Evolutionary conservation across 2,797 vertebrate species (phyloP).

Genomic region (Betta splendens): DNA sequence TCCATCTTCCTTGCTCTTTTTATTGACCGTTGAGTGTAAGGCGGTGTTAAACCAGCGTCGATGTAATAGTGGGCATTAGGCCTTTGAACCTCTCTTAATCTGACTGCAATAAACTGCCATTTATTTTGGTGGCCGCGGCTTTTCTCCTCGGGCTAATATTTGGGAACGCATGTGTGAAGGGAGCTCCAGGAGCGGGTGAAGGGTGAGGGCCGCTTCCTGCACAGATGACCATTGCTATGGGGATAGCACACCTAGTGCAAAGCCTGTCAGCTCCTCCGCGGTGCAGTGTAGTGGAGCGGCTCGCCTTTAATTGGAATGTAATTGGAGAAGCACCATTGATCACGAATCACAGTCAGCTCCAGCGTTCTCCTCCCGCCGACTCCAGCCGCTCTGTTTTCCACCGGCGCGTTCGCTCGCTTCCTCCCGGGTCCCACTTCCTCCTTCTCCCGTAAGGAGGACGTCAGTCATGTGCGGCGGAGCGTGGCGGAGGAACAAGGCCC

Average conservation of each 20-base stretch:
- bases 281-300: slow-evolving; percentile 36
- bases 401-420: slow-evolving; percentile 29
- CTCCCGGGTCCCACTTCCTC: slow-evolving; percentile 17
- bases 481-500: slow-evolving; percentile 77
- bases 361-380: slow-evolving; percentile 50
- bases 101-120: slow-evolving; percentile 77
- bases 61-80: slow-evolving; percentile 79
- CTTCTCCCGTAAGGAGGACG: slow-evolving; percentile 70
- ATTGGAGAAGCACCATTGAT: slow-evolving; percentile 79
- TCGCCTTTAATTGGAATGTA: slow-evolving; percentile 78
- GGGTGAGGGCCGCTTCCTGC: slow-evolving; percentile 19
- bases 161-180: slow-evolving; percentile 18
- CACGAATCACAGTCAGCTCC: slow-evolving; percentile 70
- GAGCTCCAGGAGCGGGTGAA: neutral
- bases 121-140: slow-evolving; percentile 50
- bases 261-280: slow-evolving; percentile 57
- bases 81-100: slow-evolving; percentile 78
- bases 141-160: slow-evolving; percentile 26
- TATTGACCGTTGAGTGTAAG: slow-evolving; percentile 78
- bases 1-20: slow-evolving; percentile 72
- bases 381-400: slow-evolving; percentile 49
- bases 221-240: slow-evolving; percentile 45
- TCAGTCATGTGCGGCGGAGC: slow-evolving; percentile 81
- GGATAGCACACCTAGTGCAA: slow-evolving; percentile 20
- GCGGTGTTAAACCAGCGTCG: slow-evolving; percentile 74